Base-by-base conservation (phyloP, 2,113 vertebrate genomes). In the Rhombomys opimus region DNA sequence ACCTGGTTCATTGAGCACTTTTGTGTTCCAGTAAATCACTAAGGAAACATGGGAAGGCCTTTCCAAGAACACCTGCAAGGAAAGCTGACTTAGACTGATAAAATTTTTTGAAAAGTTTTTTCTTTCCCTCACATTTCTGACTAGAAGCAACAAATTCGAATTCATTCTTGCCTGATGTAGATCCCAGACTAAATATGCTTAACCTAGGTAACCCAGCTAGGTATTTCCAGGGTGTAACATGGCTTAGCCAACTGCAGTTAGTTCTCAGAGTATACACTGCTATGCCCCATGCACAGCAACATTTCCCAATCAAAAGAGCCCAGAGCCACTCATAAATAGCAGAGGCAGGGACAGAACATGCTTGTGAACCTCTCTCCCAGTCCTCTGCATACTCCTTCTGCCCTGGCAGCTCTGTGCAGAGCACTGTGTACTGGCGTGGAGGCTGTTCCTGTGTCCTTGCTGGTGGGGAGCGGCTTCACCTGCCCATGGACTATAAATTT, bases 71-170 rank as follows among this genome's bases (percentile, higher is more conserved):
- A 4, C 17, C 59, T 94, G 6, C 18, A 63, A 52, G 10, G 20
- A 63, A 8, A 80, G 4, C 5, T 88, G 15, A 77, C 38, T 95
- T 76, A 72, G n/a, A 67, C 11, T 87, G 15, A 73, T 72, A 76
- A 65, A 61, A 18, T 67, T 70, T 75, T 89, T 73, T 30, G 32
- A 54, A 88, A 5, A 59, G 70, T 23, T 30, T 38, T 87, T 90
- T 63, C 82, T 63, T 27, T 50, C 18, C n/a, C 90, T 91, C 87
- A 75, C 65, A 32, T 61, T 95, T 97, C 75, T 96, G 80, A 87
- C 57, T 81, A 94, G 76, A 90, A 61, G 22, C 54, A 90, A 85
- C 14, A 13, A 54, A 89, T 87, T 93, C 84, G 77, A 94, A 91
- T 89, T 59, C 46, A 63, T 68, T 77, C 57, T 75, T 59, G 38